Percentiles rank a stretch among this genome's conserved stretches.
Conservation (phyloP, 2,113 vertebrate species). For the Neomonachus schauinslandi region DNA sequence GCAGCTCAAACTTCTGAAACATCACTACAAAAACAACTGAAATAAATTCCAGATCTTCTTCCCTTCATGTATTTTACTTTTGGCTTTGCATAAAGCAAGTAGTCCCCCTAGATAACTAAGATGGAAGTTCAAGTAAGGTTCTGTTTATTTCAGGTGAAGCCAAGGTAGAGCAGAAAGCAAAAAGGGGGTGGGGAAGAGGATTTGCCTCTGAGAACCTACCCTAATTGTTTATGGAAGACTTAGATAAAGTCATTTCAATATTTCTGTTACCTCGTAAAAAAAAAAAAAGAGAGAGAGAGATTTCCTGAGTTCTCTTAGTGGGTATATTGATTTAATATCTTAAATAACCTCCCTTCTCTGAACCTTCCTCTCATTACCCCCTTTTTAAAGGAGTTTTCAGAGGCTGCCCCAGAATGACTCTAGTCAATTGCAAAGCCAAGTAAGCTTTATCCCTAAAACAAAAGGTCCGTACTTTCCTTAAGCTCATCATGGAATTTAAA, state of each 20-base stretch:
- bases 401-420: background rate
- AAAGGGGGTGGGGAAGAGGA: no score
- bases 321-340: background rate
- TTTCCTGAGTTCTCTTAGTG: fast-evolving
- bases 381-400: background rate
- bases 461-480: background rate
- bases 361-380: background rate
- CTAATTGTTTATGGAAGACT: background rate
- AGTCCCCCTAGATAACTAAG: background rate
- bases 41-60: background rate
- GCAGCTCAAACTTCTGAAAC: slow-evolving; percentile 1
- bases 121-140: background rate
- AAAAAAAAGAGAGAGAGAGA: no score
- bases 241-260: background rate
- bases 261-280: background rate
- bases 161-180: background rate
- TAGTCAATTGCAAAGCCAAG: background rate
- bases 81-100: background rate
- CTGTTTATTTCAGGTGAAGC: background rate
- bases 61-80: background rate
- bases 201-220: background rate
- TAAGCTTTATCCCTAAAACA: background rate
- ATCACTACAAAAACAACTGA: slow-evolving; percentile 13
- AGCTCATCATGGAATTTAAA: slow-evolving; percentile 19
- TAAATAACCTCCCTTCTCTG: background rate